Evolutionary conservation across 2,113 vertebrate genomes (phyloP).

Genomic region (Corynorhinus townsendii): DNA sequence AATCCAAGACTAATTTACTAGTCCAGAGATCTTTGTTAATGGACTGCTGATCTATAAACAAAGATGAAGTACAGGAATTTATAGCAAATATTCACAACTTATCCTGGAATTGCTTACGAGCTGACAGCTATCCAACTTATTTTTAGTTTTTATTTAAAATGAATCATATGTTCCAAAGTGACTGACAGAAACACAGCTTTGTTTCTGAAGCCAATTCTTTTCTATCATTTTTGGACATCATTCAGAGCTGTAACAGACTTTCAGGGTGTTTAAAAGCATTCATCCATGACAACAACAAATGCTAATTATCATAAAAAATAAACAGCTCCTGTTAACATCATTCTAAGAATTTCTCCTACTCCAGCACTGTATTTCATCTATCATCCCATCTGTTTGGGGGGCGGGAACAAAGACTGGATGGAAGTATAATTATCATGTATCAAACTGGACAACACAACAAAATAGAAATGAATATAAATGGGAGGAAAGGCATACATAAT

Average conservation of each 20-base stretch:
- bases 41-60: conserved; percentile 66
- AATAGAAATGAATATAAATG: conserved; percentile 56
- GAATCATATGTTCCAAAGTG: conserved; percentile 54
- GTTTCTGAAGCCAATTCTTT: conserved; percentile 67
- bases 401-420: conserved; percentile 39
- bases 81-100: conserved; percentile 51
- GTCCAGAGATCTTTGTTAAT: conserved; percentile 59
- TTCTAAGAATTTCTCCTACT: conserved; percentile 64
- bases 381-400: conserved; percentile 44
- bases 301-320: conserved; percentile 79
- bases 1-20: conserved; percentile 48
- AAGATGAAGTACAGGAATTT: conserved; percentile 52
- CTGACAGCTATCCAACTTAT: conserved; percentile 46
- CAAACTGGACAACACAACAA: conserved; percentile 64
- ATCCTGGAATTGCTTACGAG: conserved; percentile 55
- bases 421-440: conserved; percentile 59
- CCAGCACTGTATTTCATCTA: conserved; percentile 58
- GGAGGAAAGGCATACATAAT: conserved; percentile 5
- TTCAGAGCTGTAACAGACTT: conserved; percentile 75
- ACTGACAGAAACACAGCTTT: conserved; percentile 65
- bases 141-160: conserved; percentile 71
- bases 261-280: conserved; percentile 75
- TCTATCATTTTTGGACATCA: conserved; percentile 73
- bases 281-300: conserved; percentile 78
- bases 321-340: conserved; percentile 71